Conservation (phyloP, 2,797 vertebrate genomes). For the Oceanodroma leucorhoa region DNA sequence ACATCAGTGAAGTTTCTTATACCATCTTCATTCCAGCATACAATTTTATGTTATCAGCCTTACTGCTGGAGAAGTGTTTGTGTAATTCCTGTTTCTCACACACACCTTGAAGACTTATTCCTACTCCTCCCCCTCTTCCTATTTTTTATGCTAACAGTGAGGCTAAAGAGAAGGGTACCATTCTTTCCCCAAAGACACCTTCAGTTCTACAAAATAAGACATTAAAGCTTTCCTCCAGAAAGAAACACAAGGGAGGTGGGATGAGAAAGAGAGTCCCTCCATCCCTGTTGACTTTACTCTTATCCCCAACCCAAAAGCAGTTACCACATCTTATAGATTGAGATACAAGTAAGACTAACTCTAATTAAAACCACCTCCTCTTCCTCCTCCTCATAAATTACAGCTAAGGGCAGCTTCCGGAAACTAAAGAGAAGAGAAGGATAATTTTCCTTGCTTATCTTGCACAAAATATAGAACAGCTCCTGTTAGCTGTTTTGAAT, state of each 20-base stretch:
- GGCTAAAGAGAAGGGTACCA: not conserved
- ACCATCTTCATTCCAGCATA: accelerated
- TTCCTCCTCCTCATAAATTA: not conserved
- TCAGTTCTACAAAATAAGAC: not conserved
- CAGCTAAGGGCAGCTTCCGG: not conserved
- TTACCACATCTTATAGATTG: not conserved
- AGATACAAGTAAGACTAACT: not conserved
- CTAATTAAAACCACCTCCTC: not conserved
- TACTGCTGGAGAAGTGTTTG: not conserved
- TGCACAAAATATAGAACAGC: slow-evolving; percentile 1
- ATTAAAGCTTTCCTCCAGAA: not conserved
- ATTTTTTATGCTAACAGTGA: not conserved
- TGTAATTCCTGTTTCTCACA: not conserved
- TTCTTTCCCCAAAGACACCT: not conserved
- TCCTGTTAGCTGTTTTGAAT: not conserved
- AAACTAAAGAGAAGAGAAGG: not conserved
- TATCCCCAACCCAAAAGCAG: not conserved
- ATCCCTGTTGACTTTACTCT: not conserved
- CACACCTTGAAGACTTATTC: not conserved
- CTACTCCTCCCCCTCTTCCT: not conserved
- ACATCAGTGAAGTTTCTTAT: not conserved
- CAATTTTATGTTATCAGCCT: not conserved
- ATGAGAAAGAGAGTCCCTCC: not conserved
- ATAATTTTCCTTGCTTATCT: slow-evolving; percentile 13
- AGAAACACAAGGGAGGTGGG: not conserved